These are phyloP conservation scores for Acleris sparsana DNA, from an alignment of 2,888 invertebrate genomes.

Conservation along the genomic window DNA sequence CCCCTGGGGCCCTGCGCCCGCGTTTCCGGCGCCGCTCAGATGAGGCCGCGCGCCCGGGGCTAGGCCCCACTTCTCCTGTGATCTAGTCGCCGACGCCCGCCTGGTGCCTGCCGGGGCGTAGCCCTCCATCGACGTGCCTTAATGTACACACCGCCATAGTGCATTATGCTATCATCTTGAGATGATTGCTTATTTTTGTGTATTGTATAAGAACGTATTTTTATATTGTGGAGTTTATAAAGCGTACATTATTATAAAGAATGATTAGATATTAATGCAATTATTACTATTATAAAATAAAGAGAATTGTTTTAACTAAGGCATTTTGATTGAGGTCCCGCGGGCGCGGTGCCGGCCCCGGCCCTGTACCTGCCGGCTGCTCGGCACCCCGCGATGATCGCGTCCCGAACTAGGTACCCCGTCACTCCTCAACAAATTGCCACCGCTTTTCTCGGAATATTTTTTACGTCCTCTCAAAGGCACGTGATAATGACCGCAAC, in stretches of 20 bases:
- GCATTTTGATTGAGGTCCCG: conserved; percentile 55
- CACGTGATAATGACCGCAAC: background rate
- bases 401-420: conserved; percentile 18
- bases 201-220: conserved; percentile 78
- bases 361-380: conserved; percentile 50
- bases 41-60: conserved; percentile 68
- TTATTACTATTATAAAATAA: conserved; percentile 73
- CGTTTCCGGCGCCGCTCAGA: conserved; percentile 78
- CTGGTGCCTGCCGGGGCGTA: conserved; percentile 81
- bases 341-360: conserved; percentile 61
- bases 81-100: conserved; percentile 81
- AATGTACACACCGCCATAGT: conserved; percentile 80
- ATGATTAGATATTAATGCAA: conserved; percentile 63
- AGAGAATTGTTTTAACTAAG: conserved; percentile 74
- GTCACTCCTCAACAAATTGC: conserved; percentile 11
- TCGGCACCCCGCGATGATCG: conserved; percentile 29
- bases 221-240: conserved; percentile 80
- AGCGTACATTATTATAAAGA: conserved; percentile 77
- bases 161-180: conserved; percentile 76
- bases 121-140: conserved; percentile 79
- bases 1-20: conserved; percentile 83
- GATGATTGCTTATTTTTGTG: conserved; percentile 79
- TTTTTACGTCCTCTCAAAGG: conserved; percentile 12
- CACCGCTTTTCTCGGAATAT: conserved; percentile 18
- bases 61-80: conserved; percentile 71